Percentiles rank a stretch among this genome's conserved stretches.
Evolutionary conservation across 2,113 vertebrate species (phyloP).

Genomic region (Mirza zaza): DNA sequence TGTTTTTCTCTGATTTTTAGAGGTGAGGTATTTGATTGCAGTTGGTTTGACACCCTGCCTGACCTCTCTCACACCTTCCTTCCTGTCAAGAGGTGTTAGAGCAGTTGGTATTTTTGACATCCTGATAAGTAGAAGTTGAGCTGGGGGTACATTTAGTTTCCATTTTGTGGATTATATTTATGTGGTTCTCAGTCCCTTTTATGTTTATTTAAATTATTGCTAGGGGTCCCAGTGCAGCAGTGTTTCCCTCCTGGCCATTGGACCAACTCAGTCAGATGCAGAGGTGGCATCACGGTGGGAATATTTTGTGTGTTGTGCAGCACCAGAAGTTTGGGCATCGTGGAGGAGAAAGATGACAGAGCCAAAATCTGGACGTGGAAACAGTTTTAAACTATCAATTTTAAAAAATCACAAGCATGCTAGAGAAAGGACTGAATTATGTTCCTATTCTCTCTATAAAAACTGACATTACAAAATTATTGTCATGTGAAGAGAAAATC

Average conservation of each 20-base stretch:
- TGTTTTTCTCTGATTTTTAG: not conserved
- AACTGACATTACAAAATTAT: not conserved
- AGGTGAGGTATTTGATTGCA: not conserved
- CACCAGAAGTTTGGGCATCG: not conserved
- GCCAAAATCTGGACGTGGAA: not conserved
- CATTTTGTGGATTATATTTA: not conserved
- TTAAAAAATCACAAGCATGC: not conserved
- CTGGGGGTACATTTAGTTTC: not conserved
- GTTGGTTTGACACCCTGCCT: accelerated
- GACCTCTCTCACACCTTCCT: not conserved
- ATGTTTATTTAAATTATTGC: not conserved
- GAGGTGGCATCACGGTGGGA: accelerated
- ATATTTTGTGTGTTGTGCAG: not conserved
- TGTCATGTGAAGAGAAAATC: not conserved
- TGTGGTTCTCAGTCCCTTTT: not conserved
- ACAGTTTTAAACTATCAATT: not conserved
- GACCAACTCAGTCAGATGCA: accelerated
- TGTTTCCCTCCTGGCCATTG: not conserved
- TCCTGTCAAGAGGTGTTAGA: too few relatives aligned
- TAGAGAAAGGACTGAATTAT: not conserved
- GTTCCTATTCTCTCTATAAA: not conserved
- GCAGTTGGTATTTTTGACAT: not conserved
- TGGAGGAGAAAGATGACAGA: not conserved
- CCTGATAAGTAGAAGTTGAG: not conserved
- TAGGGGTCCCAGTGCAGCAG: not conserved